A percentile compares a stretch with the other conserved stretches of the same genome.
Evolutionary conservation across 2,888 invertebrate species (phyloP).

Genomic region (Leucoptera coffeella): DNA sequence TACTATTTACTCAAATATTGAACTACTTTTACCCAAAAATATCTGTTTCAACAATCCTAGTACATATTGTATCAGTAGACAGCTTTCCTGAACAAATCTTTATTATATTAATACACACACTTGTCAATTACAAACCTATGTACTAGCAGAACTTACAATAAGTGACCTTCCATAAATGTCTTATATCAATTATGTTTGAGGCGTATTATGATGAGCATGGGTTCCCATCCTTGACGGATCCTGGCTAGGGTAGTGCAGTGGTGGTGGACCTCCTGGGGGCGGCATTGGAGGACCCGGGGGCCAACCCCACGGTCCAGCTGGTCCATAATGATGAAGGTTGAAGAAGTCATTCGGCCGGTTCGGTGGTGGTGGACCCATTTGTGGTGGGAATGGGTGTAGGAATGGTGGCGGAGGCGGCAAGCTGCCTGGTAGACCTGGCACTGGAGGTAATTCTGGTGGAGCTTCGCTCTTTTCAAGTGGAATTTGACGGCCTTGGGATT

Average conservation of each 20-base stretch:
- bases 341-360: slow-evolving; percentile 58
- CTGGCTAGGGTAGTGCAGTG: slow-evolving; percentile 92
- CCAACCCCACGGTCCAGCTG: slow-evolving; percentile 17
- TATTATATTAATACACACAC: too few species aligned
- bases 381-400: slow-evolving; percentile 40
- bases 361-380: slow-evolving; percentile 35
- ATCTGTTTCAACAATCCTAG: too few species aligned
- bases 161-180: too few species aligned
- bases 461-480: slow-evolving; percentile 24
- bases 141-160: too few species aligned
- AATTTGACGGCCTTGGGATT: slow-evolving; percentile 67
- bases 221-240: slow-evolving; percentile 91
- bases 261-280: slow-evolving; percentile 38
- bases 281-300: slow-evolving; percentile 12
- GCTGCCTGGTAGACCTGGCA: slow-evolving; percentile 56
- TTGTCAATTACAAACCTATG: too few species aligned
- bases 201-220: slow-evolving; percentile 32
- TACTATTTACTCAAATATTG: too few species aligned
- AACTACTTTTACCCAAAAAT: too few species aligned
- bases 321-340: slow-evolving; percentile 46
- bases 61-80: too few species aligned
- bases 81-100: too few species aligned
- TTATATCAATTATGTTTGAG: too few species aligned
- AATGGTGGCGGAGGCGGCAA: slow-evolving; percentile 53
- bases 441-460: slow-evolving; percentile 31